Conservation (phyloP, 2,113 vertebrate genomes). For the Tragelaphus imberbis region DNA sequence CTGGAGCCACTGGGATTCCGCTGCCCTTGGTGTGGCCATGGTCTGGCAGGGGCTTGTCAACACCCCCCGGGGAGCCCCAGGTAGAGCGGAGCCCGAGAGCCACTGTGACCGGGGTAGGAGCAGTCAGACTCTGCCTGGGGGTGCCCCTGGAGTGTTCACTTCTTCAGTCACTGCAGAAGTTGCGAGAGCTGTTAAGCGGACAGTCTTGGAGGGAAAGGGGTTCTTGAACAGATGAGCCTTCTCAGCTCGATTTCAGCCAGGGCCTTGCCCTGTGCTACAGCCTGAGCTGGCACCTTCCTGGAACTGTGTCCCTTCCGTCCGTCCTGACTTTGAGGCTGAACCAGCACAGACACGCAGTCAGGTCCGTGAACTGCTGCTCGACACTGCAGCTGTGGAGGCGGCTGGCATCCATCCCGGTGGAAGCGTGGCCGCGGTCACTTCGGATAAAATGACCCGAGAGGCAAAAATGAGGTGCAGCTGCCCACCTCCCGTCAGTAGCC, state of each 20-base stretch:
- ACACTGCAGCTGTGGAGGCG: accelerated
- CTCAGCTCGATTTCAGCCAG: neutral
- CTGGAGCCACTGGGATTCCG: neutral
- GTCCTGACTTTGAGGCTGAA: neutral
- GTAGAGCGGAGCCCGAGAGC: accelerated
- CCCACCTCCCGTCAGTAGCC: accelerated
- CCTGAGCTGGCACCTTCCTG: neutral
- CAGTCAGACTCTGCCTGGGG: neutral
- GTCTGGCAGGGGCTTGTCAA: neutral
- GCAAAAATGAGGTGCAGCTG: neutral
- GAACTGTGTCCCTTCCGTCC: accelerated
- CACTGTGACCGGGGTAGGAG: neutral
- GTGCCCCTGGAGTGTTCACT: neutral
- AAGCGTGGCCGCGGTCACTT: accelerated
- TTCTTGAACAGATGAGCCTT: too few species aligned
- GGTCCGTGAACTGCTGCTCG: neutral
- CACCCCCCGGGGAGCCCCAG: accelerated
- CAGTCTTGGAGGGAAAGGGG: too few species aligned
- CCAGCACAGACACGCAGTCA: neutral
- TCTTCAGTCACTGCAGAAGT: neutral
- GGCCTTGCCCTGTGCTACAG: neutral
- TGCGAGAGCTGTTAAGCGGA: neutral
- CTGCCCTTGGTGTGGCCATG: too few species aligned
- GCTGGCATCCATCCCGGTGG: neutral
- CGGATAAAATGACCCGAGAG: neutral